Percentiles rank a stretch among this genome's conserved stretches.
These are phyloP conservation scores for Perdix hodgsoniae DNA, from an alignment of 2,797 vertebrate genomes.

Conservation along the genomic window DNA sequence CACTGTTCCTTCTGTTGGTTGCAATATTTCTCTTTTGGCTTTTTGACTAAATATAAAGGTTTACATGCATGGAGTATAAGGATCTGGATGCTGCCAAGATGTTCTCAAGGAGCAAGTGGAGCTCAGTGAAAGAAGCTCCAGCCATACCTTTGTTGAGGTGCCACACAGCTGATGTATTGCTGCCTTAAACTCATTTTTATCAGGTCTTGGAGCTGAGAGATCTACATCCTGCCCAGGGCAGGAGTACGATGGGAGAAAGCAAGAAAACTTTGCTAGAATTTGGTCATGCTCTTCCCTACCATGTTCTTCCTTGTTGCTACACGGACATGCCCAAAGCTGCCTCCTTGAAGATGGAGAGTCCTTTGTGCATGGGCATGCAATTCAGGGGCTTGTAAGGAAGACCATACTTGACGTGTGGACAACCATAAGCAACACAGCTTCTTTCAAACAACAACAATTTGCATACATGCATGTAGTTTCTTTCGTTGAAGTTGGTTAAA, in stretches of 20 bases:
- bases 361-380: background rate
- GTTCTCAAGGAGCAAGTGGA: background rate
- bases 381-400: background rate
- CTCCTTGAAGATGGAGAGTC: background rate
- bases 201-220: background rate
- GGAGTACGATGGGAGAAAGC: background rate
- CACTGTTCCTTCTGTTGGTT: background rate
- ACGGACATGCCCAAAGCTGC: background rate
- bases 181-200: background rate
- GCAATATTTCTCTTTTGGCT: background rate
- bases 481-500: background rate
- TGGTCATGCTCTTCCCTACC: background rate
- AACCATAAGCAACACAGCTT: background rate
- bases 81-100: background rate
- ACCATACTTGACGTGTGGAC: rapidly evolving
- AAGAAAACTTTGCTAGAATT: background rate
- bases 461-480: background rate
- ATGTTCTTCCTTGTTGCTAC: background rate
- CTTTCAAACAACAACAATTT: background rate
- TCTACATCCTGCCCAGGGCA: background rate
- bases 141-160: rapidly evolving
- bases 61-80: background rate
- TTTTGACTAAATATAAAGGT: background rate
- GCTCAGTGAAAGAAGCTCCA: background rate
- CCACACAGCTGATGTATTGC: too few species aligned